Evolutionary conservation across 1,140 invertebrate genomes (phyloP), one percentile per base, ranked within the genome.

Genomic region (Scaptomyza pallida): DNA sequence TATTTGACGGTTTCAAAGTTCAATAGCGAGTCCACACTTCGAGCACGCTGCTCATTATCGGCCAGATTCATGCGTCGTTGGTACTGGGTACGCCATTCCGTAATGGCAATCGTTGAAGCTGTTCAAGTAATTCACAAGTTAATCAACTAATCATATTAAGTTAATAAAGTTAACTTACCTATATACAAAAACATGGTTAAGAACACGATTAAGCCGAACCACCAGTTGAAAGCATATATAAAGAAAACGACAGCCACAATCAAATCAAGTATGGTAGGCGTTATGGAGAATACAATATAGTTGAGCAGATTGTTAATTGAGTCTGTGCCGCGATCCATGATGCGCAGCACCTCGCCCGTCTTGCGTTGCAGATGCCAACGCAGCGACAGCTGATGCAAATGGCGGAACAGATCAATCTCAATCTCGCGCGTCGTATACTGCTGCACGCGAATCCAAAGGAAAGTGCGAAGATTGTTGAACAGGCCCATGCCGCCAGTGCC

Each of bases 1-100:
- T 99, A 99, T 92, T 99, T 99, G 0, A 99, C 98, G 3, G 98
- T 99, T 93, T 99, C 98, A 93, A 98, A 99, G 92, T 99, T 99
- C 0, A 99, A 93, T 35, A 99, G 92, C n/a, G 98, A 99, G 91
- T 99, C 98, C 0, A 99, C 97, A 64, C 96, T 98, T 47, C 95
- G 94, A n/a, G 97, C 95, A 89, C 97, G 95, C 56, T 95, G 95
- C 48, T 95, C 96, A 92, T 99, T 99, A 88, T 99, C 98, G 0
- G 97, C 95, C 15, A 96, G 92, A 92, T 99, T 99, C 97, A 98
- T 98, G 12, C 95, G 93, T 26, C 98, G 93, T 80, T 98, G 95
- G 91, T 95, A 99, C 91, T 99, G 98, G 0, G 97, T 99, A 33
- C 98, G 93, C 98, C 98, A 99, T 92, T 99, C 98, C 1, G 98